These are phyloP conservation scores for Campoplex capitator DNA, from an alignment of 2,888 invertebrate species.

Conservation along the genomic window DNA sequence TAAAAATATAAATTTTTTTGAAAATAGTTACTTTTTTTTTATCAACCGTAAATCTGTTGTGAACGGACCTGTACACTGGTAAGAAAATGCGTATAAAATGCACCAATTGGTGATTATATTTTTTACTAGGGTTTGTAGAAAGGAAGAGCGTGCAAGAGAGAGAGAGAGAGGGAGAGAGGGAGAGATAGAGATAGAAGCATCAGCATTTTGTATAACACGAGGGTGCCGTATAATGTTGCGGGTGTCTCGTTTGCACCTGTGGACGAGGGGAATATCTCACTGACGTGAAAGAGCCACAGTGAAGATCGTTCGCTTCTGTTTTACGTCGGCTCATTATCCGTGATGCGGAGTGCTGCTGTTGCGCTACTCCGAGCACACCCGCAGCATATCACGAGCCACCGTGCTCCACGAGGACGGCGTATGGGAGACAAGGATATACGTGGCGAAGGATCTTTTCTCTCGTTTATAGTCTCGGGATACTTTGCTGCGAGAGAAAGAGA, in stretches of 20 bases:
- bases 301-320: conserved; percentile 71
- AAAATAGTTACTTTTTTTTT: neutral
- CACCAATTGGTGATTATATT: conserved; percentile 64
- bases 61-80: conserved; percentile 4
- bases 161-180: conserved; percentile 12
- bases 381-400: conserved; percentile 37
- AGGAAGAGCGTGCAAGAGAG: neutral
- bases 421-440: conserved; percentile 37
- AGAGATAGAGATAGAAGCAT: conserved; percentile 7
- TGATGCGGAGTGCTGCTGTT: conserved; percentile 58
- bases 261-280: conserved; percentile 55
- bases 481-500: too few species aligned
- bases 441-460: conserved; percentile 42
- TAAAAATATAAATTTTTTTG: neutral
- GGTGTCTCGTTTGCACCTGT: conserved; percentile 73
- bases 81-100: conserved; percentile 37
- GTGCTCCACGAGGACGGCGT: conserved; percentile 16
- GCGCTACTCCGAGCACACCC: conserved; percentile 28
- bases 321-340: conserved; percentile 71
- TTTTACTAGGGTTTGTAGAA: conserved; percentile 30
- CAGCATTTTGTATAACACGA: conserved; percentile 52
- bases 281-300: conserved; percentile 46
- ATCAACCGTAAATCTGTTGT: neutral
- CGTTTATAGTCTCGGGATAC: conserved; percentile 63
- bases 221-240: conserved; percentile 67